These are phyloP conservation scores for Drosophila teissieri DNA, from an alignment of 1,140 invertebrate species.

Conservation along the genomic window DNA sequence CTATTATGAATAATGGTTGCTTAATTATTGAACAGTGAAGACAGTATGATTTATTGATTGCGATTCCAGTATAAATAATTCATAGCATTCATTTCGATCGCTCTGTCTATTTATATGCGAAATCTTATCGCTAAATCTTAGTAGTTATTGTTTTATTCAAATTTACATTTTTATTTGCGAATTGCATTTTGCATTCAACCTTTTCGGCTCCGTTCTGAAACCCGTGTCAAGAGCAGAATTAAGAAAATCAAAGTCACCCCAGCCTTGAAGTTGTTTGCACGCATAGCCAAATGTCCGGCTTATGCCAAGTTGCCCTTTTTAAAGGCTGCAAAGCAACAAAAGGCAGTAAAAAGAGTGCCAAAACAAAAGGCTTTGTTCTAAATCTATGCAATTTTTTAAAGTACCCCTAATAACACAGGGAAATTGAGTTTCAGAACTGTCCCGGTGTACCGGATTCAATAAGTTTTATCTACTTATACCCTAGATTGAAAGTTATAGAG, in stretches of 20 bases:
- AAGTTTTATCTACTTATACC: too few relatives aligned
- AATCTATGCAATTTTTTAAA: slow-evolving; percentile 1
- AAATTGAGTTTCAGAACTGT: not conserved
- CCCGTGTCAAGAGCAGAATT: slow-evolving; percentile 15
- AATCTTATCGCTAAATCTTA: not conserved
- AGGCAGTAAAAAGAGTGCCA: too few relatives aligned
- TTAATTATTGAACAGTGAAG: not conserved
- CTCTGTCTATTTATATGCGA: not conserved
- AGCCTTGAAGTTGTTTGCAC: slow-evolving; percentile 36
- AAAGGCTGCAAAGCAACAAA: slow-evolving; percentile 2
- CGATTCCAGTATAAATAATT: slow-evolving; percentile 16
- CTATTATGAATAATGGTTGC: not conserved
- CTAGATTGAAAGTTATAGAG: too few relatives aligned
- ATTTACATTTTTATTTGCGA: slow-evolving; percentile 30
- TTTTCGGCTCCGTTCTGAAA: slow-evolving; percentile 4
- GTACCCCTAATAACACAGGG: not conserved
- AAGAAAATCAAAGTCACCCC: slow-evolving; percentile 16
- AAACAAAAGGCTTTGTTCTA: slow-evolving; percentile 8
- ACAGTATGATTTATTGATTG: not conserved
- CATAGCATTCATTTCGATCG: not conserved
- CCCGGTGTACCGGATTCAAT: too few relatives aligned
- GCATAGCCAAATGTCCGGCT: slow-evolving; percentile 24
- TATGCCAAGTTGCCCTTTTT: slow-evolving; percentile 34
- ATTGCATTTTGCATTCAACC: slow-evolving; percentile 28
- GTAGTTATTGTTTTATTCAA: slow-evolving; percentile 15